Evolutionary conservation across 2,888 invertebrate species (phyloP).

Genomic region (Folsomia manolachei): DNA sequence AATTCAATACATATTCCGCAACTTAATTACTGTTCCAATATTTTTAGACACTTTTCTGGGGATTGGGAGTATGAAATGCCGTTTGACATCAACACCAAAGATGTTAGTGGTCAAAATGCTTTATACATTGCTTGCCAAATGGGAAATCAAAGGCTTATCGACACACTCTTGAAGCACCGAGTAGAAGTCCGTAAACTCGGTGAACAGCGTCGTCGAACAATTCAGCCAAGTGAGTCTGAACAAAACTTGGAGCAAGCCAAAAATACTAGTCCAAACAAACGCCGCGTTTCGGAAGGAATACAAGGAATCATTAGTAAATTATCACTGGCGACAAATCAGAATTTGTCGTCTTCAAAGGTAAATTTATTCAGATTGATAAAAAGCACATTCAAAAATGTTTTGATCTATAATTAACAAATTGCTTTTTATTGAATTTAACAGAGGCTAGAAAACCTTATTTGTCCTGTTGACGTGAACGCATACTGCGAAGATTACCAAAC

Average conservation of each 20-base stretch:
- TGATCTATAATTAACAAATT: not conserved
- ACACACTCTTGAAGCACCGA: conserved; percentile 64
- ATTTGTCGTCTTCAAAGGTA: conserved; percentile 37
- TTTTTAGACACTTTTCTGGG: conserved; percentile 25
- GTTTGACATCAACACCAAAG: conserved; percentile 89
- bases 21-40: too few relatives aligned
- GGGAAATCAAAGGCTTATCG: conserved; percentile 75
- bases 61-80: conserved; percentile 72
- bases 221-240: conserved; percentile 29
- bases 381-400: conserved; percentile 2
- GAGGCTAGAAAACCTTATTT: conserved; percentile 56
- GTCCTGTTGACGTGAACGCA: conserved; percentile 70
- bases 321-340: conserved; percentile 49
- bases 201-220: conserved; percentile 16
- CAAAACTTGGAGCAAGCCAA: conserved; percentile 26
- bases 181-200: conserved; percentile 44
- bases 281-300: conserved; percentile 80
- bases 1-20: too few relatives aligned
- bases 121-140: conserved; percentile 84
- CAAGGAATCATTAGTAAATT: conserved; percentile 82
- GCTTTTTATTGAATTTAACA: not conserved
- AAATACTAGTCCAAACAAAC: conserved; percentile 59
- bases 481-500: conserved; percentile 76
- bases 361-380: not conserved
- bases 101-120: conserved; percentile 85